Conservation (phyloP, 2,113 vertebrate species). For the Oreotrochilus melanogaster region DNA sequence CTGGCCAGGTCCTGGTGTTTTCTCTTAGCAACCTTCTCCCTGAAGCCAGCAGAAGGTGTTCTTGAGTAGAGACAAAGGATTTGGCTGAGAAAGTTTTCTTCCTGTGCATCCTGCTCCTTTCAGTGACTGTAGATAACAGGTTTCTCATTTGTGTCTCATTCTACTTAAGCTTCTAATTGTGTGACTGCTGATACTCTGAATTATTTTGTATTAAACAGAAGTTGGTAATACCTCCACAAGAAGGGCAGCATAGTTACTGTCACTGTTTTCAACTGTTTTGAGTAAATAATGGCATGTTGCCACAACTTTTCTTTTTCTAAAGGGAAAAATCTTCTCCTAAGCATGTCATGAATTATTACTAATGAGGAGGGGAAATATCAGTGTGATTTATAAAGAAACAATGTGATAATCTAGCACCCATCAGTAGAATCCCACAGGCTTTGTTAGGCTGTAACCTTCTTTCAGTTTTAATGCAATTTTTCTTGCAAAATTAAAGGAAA, state of each 20-base stretch:
- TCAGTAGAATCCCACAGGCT: background rate
- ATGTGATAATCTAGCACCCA: background rate
- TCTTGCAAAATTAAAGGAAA: background rate
- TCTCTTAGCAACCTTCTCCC: background rate
- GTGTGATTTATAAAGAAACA: background rate
- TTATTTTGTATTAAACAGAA: background rate
- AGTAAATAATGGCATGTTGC: background rate
- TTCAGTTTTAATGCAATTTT: background rate
- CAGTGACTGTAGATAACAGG: accelerated
- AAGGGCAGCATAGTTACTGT: background rate
- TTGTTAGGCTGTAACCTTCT: background rate
- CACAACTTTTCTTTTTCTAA: background rate
- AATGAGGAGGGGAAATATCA: background rate
- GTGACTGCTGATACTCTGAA: background rate
- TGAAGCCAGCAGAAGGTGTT: background rate
- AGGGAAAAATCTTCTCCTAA: background rate
- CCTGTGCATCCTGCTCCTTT: background rate
- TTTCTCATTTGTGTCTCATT: background rate
- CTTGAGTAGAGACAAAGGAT: background rate
- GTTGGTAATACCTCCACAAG: background rate
- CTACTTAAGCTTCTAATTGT: background rate
- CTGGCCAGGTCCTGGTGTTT: background rate
- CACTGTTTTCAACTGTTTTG: background rate
- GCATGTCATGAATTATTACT: background rate
- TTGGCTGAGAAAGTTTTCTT: background rate